Base-by-base conservation (phyloP, 2,113 vertebrate species). In the Entelurus aequoreus region DNA sequence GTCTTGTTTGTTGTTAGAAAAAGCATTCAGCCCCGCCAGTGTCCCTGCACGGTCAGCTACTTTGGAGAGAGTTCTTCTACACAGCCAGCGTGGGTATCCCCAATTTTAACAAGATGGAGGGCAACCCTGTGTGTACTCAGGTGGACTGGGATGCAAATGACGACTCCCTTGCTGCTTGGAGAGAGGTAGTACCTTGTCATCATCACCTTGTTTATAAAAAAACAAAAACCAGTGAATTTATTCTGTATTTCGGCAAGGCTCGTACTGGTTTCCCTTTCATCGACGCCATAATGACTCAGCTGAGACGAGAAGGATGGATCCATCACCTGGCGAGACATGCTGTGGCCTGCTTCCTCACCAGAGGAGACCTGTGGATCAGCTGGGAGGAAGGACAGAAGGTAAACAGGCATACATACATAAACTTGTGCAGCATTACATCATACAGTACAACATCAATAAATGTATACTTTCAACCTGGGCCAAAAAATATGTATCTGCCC, bases 11-110 rank as follows among this genome's bases (percentile, higher is more conserved):
- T 46, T 46, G 42, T 46, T 80, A 92, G 90, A 88, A 58, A 64
- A 86, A 89, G 65, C 92, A 92, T 70, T 91, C 91, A 0, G 49
- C 62, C 48, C 91, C 89, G 15, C 90, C 88, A 0, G 87, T 91
- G 11, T 92, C 92, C 7, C 70, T 91, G 42, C 90, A 91, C 0
- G 87, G 90, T 2, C 91, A 92, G 81, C 77, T 93, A 5, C 81
- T 92, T 55, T 92, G 91, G 90, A 86, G 91, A 56, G 90, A 93
- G 70, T 92, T 92, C 64, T 92, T 84, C 78, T 90, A 91, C 80
- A 89, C 86, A 0, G 77, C 90, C 0, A 86, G 89, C 1, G 63
- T 83, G 2, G 82, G 88, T 0, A 78, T 90, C 59, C 84, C 86
- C 3, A 90, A 84, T 49, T 93, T 91, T 3, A 61, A 88, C 78